Conservation (phyloP, 2,888 invertebrate genomes). For the Onthophagus sagittarius region DNA sequence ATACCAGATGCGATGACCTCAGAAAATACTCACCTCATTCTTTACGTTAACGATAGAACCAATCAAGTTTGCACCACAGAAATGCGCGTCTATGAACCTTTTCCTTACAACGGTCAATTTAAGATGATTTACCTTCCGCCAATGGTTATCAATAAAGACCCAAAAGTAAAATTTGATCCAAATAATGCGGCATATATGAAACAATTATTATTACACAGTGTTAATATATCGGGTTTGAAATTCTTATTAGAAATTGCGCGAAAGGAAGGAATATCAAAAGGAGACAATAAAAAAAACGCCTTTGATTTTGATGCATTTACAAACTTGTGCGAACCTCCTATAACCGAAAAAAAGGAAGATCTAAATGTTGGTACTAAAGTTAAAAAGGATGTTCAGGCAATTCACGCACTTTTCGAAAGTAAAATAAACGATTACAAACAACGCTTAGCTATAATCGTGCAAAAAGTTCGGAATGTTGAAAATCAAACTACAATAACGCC, state of each 20-base stretch:
- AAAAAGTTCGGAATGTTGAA: neutral
- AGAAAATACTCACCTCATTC: conserved; percentile 13
- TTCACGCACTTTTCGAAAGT: neutral
- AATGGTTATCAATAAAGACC: neutral
- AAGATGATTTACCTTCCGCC: neutral
- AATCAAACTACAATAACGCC: neutral
- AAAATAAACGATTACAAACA: neutral
- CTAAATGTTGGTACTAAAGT: neutral
- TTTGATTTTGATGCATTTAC: neutral
- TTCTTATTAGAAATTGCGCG: neutral
- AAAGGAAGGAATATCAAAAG: too few species aligned
- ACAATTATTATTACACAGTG: neutral
- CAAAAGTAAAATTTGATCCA: neutral
- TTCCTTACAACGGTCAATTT: conserved; percentile 15
- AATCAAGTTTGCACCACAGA: conserved; percentile 14
- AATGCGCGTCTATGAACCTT: conserved; percentile 13
- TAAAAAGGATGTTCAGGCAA: neutral
- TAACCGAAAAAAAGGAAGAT: neutral
- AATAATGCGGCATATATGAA: conserved; percentile 2
- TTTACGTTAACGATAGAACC: conserved; percentile 10
- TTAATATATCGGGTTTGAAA: neutral
- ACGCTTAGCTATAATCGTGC: neutral
- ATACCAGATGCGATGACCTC: conserved; percentile 12
- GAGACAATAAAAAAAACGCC: neutral
- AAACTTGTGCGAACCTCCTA: neutral